These are phyloP conservation scores for Drosophila recens DNA, from an alignment of 2,888 invertebrate genomes.

Conservation along the genomic window DNA sequence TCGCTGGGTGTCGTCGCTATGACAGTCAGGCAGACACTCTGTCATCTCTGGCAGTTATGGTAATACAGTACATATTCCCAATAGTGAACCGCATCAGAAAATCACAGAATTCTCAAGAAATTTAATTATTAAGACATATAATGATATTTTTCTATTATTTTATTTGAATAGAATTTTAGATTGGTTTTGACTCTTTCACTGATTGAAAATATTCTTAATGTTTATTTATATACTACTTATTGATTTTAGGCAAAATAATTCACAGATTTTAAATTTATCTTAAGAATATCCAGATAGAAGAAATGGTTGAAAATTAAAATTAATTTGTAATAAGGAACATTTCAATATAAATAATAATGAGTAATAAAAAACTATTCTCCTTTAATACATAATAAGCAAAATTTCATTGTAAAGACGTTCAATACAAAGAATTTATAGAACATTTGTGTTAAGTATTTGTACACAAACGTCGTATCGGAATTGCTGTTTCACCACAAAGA, in stretches of 20 bases:
- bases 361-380: not conserved
- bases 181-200: not conserved
- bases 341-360: too few species aligned
- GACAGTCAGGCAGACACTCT: slow-evolving; percentile 57
- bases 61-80: not conserved
- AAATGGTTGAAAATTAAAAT: too few species aligned
- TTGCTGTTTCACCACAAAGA: not conserved
- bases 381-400: not conserved
- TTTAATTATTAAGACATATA: not conserved
- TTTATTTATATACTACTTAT: not conserved
- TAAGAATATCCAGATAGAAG: too few species aligned
- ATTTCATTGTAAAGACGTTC: not conserved
- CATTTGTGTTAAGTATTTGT: too few species aligned
- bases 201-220: not conserved
- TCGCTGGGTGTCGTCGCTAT: slow-evolving; percentile 27
- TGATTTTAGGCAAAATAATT: not conserved
- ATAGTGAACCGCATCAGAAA: not conserved
- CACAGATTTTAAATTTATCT: too few species aligned
- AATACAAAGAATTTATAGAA: too few species aligned
- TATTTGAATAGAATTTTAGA: not conserved
- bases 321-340: too few species aligned
- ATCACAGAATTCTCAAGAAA: not conserved
- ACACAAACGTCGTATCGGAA: too few species aligned
- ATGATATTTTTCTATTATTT: not conserved
- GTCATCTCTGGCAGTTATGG: slow-evolving; percentile 53